These are phyloP conservation scores for Nyleta sp. DNA, from an alignment of 2,888 invertebrate genomes.

Conservation along the genomic window DNA sequence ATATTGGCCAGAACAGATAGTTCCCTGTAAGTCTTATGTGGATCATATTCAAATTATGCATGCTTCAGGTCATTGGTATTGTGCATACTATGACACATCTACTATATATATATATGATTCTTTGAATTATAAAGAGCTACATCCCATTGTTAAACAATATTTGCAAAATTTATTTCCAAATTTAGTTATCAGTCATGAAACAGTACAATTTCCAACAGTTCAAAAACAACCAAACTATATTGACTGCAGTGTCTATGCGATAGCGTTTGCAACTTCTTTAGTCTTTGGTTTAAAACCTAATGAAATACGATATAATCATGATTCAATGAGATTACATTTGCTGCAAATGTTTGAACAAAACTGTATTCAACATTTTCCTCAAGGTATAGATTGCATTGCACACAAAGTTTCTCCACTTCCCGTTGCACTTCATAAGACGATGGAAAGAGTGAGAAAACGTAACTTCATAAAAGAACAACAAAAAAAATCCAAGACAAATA, in stretches of 20 bases:
- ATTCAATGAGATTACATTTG: neutral
- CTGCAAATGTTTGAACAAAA: neutral
- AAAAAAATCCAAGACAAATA: neutral
- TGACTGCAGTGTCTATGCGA: no score
- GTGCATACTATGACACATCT: neutral
- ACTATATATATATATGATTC: neutral
- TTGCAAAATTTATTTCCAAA: conserved; percentile 3
- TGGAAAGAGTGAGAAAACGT: neutral
- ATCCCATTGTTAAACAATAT: neutral
- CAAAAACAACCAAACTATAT: neutral
- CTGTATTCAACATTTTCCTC: neutral
- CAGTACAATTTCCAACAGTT: neutral
- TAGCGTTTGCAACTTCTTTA: neutral
- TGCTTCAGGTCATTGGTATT: neutral
- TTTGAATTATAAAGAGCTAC: neutral
- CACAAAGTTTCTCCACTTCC: neutral
- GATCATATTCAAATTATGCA: neutral
- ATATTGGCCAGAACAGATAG: neutral
- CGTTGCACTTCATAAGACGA: neutral
- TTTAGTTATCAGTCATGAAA: neutral
- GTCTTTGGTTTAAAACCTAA: neutral
- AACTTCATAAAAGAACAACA: neutral
- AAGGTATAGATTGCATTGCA: neutral
- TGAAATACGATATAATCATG: neutral
- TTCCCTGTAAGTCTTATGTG: neutral